Conservation (phyloP, 2,888 invertebrate species). For the Sipunculus nudus region DNA sequence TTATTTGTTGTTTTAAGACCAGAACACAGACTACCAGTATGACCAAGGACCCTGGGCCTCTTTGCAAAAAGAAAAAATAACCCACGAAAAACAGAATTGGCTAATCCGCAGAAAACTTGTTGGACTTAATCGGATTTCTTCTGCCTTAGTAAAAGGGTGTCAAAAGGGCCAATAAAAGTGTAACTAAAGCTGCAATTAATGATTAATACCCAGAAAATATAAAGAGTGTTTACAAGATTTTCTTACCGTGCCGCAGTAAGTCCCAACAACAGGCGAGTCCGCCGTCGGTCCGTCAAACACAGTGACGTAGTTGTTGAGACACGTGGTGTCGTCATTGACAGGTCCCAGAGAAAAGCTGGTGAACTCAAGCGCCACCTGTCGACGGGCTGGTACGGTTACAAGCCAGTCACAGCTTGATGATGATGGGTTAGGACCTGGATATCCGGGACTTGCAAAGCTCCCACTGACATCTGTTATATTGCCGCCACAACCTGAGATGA, state of each 20-base stretch:
- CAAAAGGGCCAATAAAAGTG: too few species aligned
- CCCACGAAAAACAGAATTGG: too few species aligned
- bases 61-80: too few species aligned
- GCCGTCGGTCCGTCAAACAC: slow-evolving; percentile 72
- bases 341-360: background rate
- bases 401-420: slow-evolving; percentile 84
- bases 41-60: too few species aligned
- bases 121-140: too few species aligned
- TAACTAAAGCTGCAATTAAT: too few species aligned
- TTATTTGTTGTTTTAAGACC: too few species aligned
- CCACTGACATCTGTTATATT: slow-evolving; percentile 74
- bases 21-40: too few species aligned
- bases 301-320: slow-evolving; percentile 40
- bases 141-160: too few species aligned
- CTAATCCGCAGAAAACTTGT: too few species aligned
- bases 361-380: background rate
- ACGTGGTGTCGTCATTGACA: background rate
- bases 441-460: slow-evolving; percentile 82
- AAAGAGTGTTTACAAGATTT: background rate
- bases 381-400: slow-evolving; percentile 70
- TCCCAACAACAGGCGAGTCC: slow-evolving; percentile 73
- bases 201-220: too few species aligned
- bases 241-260: slow-evolving; percentile 73
- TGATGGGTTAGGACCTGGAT: slow-evolving; percentile 84
- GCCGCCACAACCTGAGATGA: slow-evolving; percentile 76